Conservation (phyloP, 2,113 vertebrate genomes). For the Agapornis roseicollis region DNA sequence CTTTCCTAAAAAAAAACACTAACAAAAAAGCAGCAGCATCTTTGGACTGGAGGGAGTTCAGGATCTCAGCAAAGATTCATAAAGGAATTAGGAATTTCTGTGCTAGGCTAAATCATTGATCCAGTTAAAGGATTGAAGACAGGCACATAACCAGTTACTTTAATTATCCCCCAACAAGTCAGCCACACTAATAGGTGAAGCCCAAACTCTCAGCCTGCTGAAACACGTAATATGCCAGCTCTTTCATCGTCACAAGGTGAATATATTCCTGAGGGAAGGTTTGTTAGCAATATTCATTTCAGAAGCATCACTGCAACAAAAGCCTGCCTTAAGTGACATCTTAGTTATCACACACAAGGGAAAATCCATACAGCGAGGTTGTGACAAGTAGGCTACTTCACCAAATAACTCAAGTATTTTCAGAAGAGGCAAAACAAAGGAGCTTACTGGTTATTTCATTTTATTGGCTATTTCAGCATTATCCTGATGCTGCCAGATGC, state of each 20-base stretch:
- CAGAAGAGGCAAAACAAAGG: neutral
- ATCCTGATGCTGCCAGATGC: neutral
- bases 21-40: neutral
- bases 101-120: conserved; percentile 19
- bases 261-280: neutral
- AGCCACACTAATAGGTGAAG: neutral
- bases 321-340: neutral
- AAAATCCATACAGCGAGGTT: neutral
- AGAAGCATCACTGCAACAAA: neutral
- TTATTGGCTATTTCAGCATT: neutral
- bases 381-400: neutral
- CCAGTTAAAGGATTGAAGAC: conserved; percentile 44
- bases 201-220: neutral
- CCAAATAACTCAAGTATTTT: neutral
- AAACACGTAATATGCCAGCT: neutral
- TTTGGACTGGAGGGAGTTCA: neutral
- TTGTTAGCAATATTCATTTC: neutral
- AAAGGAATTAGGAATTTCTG: conserved; percentile 37
- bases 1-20: neutral
- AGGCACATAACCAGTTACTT: conserved; percentile 6
- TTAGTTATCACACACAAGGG: neutral
- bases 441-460: neutral
- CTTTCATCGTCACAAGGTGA: neutral
- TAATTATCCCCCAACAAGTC: neutral
- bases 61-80: neutral